A percentile compares a stretch with the other conserved stretches of the same genome.
These are phyloP conservation scores for Zaprionus ornatus DNA, from an alignment of 1,140 invertebrate genomes.

Conservation along the genomic window DNA sequence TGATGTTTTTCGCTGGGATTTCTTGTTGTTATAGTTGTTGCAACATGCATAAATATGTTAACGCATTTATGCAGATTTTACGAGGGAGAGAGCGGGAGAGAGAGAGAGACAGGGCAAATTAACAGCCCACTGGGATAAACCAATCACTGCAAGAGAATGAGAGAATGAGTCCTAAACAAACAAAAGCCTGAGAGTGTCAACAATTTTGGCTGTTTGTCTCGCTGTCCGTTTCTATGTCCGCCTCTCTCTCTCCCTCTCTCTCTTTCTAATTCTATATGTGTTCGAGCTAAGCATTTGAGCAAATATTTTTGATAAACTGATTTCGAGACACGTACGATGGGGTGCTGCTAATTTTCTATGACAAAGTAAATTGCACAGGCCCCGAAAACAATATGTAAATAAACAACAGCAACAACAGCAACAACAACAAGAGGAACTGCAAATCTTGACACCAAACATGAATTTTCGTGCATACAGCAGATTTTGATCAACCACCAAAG, in stretches of 20 bases:
- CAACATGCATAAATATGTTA: slow-evolving; percentile 21
- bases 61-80: slow-evolving; percentile 2
- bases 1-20: slow-evolving; percentile 31
- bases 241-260: not conserved
- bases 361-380: slow-evolving; percentile 44
- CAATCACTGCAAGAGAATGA: slow-evolving; percentile 42
- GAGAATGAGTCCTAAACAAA: slow-evolving; percentile 65
- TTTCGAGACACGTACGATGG: slow-evolving; percentile 51
- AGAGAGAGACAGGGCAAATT: slow-evolving; percentile 34
- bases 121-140: slow-evolving; percentile 32
- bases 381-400: slow-evolving; percentile 56
- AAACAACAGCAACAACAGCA: slow-evolving; percentile 55
- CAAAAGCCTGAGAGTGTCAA: slow-evolving; percentile 58
- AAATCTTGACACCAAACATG: slow-evolving; percentile 61
- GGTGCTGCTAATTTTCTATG: slow-evolving; percentile 71
- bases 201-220: slow-evolving; percentile 33
- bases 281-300: slow-evolving; percentile 68
- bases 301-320: slow-evolving; percentile 78
- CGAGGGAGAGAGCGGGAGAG: not conserved
- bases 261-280: slow-evolving; percentile 9
- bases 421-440: slow-evolving; percentile 36
- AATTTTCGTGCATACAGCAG: slow-evolving; percentile 4
- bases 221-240: not conserved
- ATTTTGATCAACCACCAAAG: slow-evolving; percentile 45
- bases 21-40: slow-evolving; percentile 4